Evolutionary conservation across 1,140 invertebrate species (phyloP).

Genomic region (Aradophagus sp.): DNA sequence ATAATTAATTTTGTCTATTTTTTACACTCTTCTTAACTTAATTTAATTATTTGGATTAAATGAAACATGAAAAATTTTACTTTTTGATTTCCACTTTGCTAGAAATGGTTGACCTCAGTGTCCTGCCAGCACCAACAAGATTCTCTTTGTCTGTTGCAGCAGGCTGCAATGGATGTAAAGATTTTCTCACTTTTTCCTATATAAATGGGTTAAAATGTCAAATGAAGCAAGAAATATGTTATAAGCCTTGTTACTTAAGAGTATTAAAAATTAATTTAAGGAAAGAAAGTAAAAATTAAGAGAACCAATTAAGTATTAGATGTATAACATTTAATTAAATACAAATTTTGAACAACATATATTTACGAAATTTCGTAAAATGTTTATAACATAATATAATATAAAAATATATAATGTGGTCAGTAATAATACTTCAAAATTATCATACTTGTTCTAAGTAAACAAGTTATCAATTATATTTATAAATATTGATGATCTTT

Average conservation of each 20-base stretch:
- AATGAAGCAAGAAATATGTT: constrained; percentile 16
- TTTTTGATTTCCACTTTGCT: constrained; percentile 60
- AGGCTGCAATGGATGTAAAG: constrained; percentile 79
- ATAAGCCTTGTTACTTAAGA: constrained; percentile 1
- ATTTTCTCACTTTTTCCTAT: constrained; percentile 74
- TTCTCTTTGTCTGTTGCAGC: constrained; percentile 79
- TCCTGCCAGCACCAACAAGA: constrained; percentile 76
- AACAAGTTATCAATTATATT: no score
- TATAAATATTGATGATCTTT: no score
- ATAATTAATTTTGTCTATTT: no score
- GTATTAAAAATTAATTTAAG: constrained; percentile 1
- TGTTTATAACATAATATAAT: no score
- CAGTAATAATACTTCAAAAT: no score
- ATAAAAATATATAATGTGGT: no score
- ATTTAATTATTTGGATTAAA: no score
- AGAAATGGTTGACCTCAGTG: constrained; percentile 54
- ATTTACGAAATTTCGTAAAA: no score
- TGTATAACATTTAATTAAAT: background rate
- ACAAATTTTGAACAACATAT: no score
- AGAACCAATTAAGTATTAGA: background rate
- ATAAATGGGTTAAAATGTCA: constrained; percentile 46
- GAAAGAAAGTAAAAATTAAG: background rate
- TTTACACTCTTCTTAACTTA: no score
- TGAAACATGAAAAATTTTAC: no score
- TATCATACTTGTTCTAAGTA: no score